Conservation (phyloP, 2,113 vertebrate genomes). For the Rissa tridactyla region DNA sequence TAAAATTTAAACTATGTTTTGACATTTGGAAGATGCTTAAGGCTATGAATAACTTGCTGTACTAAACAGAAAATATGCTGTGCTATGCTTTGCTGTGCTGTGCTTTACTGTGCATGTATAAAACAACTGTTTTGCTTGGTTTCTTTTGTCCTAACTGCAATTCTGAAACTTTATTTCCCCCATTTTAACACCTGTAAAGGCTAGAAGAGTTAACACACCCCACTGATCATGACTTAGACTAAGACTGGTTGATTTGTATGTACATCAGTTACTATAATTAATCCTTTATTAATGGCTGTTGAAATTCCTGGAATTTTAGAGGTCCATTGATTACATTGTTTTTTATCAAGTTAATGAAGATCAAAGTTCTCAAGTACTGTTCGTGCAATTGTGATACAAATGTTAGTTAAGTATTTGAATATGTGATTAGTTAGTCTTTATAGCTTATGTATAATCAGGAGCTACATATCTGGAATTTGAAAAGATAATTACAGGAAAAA, state of each 20-base stretch:
- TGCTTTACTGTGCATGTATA: background rate
- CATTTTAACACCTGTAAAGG: background rate
- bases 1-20: background rate
- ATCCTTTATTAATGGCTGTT: background rate
- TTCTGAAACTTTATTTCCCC: background rate
- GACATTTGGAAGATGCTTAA: background rate
- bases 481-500: background rate
- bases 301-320: background rate
- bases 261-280: background rate
- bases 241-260: fast-evolving
- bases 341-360: background rate
- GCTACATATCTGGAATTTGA: background rate
- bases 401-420: background rate
- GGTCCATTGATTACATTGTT: fast-evolving
- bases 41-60: background rate
- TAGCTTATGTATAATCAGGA: background rate
- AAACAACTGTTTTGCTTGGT: background rate
- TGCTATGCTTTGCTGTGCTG: background rate
- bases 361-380: background rate
- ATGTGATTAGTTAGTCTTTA: background rate
- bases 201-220: background rate
- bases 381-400: background rate
- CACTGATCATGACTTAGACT: background rate
- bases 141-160: background rate
- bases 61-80: background rate